Evolutionary conservation across 1,140 invertebrate genomes (phyloP).

Genomic region (Drosophila suzukii): DNA sequence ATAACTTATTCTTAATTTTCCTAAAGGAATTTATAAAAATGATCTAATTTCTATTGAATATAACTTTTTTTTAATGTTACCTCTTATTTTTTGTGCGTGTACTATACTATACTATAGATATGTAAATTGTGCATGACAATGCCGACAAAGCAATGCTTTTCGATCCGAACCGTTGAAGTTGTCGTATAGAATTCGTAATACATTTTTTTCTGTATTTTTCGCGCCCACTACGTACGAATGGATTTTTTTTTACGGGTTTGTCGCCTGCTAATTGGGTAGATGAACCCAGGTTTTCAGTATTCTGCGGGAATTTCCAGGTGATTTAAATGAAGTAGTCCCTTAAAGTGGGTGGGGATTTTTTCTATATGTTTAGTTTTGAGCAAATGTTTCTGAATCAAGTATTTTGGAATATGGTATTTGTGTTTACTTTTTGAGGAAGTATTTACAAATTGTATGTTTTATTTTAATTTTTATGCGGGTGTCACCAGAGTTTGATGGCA

Average conservation of each 20-base stretch:
- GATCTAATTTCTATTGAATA: too few relatives aligned
- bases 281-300: constrained; percentile 22
- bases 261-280: constrained; percentile 30
- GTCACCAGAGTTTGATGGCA: constrained; percentile 7
- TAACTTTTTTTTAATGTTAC: neutral
- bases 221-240: constrained; percentile 43
- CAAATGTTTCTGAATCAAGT: neutral
- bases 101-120: constrained; percentile 4
- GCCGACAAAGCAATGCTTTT: constrained; percentile 24
- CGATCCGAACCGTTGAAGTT: constrained; percentile 42
- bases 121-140: constrained; percentile 65
- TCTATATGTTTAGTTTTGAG: neutral
- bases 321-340: neutral
- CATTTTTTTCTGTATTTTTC: constrained; percentile 41
- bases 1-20: neutral
- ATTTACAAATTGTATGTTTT: neutral
- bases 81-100: neutral
- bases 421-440: neutral
- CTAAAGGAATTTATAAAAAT: too few relatives aligned
- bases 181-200: constrained; percentile 74
- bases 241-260: constrained; percentile 22
- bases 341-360: neutral
- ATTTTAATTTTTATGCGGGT: constrained; percentile 16
- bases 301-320: constrained; percentile 2
- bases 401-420: neutral